phyloP scores from a whole-genome alignment of 1,140 invertebrate species.

The Papilio helenus region DNA sequence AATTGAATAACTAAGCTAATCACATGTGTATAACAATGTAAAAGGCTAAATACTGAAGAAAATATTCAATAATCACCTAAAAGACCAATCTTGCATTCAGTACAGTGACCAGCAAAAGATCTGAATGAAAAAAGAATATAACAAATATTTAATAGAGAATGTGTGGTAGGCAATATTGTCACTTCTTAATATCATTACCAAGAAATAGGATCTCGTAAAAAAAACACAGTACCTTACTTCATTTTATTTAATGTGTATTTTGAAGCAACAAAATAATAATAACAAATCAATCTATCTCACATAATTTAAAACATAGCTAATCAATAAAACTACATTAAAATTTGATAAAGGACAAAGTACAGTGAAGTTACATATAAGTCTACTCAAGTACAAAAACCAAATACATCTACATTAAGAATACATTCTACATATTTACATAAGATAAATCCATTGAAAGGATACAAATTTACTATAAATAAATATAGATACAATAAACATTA shows the following conservation, averaged over 20 bases:
- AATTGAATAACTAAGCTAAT: background rate
- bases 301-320: background rate
- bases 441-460: background rate
- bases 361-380: background rate
- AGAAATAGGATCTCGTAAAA: background rate
- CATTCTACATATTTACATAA: background rate
- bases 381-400: too few species aligned
- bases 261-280: background rate
- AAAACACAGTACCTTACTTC: background rate
- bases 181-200: background rate
- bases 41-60: background rate
- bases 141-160: background rate
- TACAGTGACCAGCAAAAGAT: background rate
- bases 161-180: background rate
- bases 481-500: background rate
- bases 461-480: background rate
- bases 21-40: background rate
- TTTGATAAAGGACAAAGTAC: background rate
- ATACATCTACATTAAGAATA: too few species aligned
- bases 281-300: background rate
- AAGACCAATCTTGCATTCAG: background rate
- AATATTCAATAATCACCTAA: background rate
- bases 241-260: background rate
- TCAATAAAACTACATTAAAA: background rate
- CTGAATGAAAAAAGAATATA: background rate